A percentile compares a stretch with the other conserved stretches of the same genome.
Conservation (phyloP, 1,140 invertebrate genomes). For the Phymorhynchus buccinoides region DNA sequence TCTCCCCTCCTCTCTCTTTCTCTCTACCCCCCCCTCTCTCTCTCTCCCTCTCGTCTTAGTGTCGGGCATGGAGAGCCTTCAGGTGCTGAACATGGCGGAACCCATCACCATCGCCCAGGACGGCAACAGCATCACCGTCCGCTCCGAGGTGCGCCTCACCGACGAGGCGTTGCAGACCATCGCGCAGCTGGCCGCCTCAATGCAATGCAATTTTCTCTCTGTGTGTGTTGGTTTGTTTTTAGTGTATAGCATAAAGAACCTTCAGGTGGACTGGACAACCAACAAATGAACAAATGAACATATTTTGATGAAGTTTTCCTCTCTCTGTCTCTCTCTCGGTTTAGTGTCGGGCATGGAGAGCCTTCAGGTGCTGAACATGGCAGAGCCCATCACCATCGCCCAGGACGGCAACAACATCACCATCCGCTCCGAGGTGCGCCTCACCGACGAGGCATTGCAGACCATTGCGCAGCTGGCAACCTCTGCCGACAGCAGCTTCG, state of each 20-base stretch:
- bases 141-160: constrained; percentile 40
- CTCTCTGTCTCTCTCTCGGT: no score
- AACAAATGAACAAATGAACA: no score
- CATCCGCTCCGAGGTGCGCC: constrained; percentile 39
- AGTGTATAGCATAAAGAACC: no score
- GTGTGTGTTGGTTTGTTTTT: no score
- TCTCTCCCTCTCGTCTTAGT: background rate
- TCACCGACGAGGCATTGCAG: constrained; percentile 44
- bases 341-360: background rate
- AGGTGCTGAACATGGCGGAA: constrained; percentile 15
- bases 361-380: constrained; percentile 14
- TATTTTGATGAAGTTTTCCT: no score
- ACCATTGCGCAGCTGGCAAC: constrained; percentile 46
- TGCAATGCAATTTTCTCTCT: no score
- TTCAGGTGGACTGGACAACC: no score
- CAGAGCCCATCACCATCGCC: constrained; percentile 35
- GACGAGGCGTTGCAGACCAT: constrained; percentile 46
- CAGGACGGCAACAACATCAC: constrained; percentile 35
- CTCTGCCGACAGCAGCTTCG: no score
- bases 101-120: constrained; percentile 37
- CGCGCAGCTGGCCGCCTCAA: constrained; percentile 42
- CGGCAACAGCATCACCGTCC: constrained; percentile 36
- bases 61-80: background rate
- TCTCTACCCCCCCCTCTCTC: no score
- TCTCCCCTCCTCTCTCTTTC: no score